Evolutionary conservation across 2,797 vertebrate species (phyloP).

Genomic region (Aeoliscus strigatus): DNA sequence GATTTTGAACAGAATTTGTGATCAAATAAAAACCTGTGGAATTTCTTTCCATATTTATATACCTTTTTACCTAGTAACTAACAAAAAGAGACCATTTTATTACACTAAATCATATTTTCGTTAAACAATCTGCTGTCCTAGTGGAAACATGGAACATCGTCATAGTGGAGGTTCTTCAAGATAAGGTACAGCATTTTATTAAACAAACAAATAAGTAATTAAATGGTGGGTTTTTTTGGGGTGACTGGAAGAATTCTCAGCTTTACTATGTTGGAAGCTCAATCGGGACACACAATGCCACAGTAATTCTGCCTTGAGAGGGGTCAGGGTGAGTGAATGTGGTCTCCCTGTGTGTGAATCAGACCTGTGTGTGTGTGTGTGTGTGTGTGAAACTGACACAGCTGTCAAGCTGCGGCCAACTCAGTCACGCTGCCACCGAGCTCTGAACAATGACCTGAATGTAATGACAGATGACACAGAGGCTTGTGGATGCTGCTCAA

Average conservation of each 20-base stretch:
- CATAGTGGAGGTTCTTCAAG: constrained; percentile 4
- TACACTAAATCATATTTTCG: constrained; percentile 11
- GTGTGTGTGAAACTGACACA: constrained; percentile 57
- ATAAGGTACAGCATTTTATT: neutral
- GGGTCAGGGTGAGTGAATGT: constrained; percentile 33
- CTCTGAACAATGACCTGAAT: constrained; percentile 73
- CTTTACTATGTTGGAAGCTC: constrained; percentile 25
- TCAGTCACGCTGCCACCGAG: constrained; percentile 69
- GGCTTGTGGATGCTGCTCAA: constrained; percentile 57
- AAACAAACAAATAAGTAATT: neutral
- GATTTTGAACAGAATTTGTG: too few species aligned
- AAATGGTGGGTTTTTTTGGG: constrained; percentile 3
- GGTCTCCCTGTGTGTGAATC: constrained; percentile 46
- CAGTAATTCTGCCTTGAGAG: constrained; percentile 16
- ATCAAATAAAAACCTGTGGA: too few species aligned
- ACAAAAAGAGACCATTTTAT: too few species aligned
- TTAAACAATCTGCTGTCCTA: constrained; percentile 17
- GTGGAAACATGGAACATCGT: constrained; percentile 13
- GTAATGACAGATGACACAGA: constrained; percentile 74
- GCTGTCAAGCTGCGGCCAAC: constrained; percentile 67
- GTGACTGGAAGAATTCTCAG: constrained; percentile 19
- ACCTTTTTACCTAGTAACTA: too few species aligned
- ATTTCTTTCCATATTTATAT: too few species aligned
- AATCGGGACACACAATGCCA: constrained; percentile 28
- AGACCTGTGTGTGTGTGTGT: constrained; percentile 46